Conservation (phyloP, 1,140 invertebrate species). For the Listronotus oregonensis region DNA sequence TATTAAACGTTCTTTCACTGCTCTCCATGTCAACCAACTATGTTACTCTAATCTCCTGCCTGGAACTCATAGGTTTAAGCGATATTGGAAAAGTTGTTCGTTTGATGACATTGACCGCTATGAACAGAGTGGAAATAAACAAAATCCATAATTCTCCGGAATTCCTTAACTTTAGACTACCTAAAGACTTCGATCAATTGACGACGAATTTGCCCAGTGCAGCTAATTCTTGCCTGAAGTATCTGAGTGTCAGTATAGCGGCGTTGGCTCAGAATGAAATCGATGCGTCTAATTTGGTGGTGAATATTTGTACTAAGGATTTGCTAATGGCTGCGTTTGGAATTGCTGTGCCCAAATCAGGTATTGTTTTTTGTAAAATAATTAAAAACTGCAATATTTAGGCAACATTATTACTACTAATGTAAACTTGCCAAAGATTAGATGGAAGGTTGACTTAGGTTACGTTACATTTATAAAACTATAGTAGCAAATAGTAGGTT, state of each 20-base stretch:
- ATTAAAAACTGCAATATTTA: too few relatives aligned
- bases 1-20: constrained; percentile 62
- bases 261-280: constrained; percentile 63
- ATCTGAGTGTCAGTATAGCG: constrained; percentile 63
- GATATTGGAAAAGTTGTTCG: constrained; percentile 66
- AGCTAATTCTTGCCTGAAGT: constrained; percentile 57
- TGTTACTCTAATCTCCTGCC: constrained; percentile 60
- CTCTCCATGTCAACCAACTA: constrained; percentile 59
- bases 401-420: too few relatives aligned
- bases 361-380: too few relatives aligned
- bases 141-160: constrained; percentile 38
- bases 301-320: constrained; percentile 68
- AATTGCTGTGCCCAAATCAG: constrained; percentile 40
- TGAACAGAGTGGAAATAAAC: constrained; percentile 59
- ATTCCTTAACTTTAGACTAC: constrained; percentile 34
- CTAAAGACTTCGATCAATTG: constrained; percentile 44
- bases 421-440: too few relatives aligned
- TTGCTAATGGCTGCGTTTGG: constrained; percentile 56
- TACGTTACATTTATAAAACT: too few relatives aligned
- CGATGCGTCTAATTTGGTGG: constrained; percentile 62
- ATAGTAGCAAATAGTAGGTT: too few relatives aligned
- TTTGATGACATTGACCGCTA: constrained; percentile 68
- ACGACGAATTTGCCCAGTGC: constrained; percentile 46
- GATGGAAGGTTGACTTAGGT: too few relatives aligned
- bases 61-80: constrained; percentile 64